Base-by-base conservation (phyloP, 2,888 invertebrate species). In the Disparrhopalites patrizii region DNA sequence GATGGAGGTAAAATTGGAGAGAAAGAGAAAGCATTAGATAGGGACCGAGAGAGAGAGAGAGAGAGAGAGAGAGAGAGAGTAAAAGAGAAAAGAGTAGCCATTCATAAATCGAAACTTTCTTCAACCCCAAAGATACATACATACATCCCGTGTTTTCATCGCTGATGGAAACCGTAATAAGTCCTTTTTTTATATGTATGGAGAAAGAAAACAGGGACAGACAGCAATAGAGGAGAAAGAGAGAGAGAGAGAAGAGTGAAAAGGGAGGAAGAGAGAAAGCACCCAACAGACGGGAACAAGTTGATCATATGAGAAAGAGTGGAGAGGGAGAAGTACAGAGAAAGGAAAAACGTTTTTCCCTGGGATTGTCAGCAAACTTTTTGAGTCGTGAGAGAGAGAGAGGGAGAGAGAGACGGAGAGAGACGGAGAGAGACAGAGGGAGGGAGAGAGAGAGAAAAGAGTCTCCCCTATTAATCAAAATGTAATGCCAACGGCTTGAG, bases 381-480 rank as follows among this genome's bases (percentile, higher is more conserved):
- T 50, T 61, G 10, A 60, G 60, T 28, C 7, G 1, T 8, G 27
- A 28, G 33, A 57, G 57, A 61, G 36, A 38, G 40, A 38, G 58
- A n/a, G n/a, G n/a, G n/a, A n/a, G n/a, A n/a, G n/a, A n/a, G n/a
- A n/a, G n/a, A n/a, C n/a, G n/a, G n/a, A n/a, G n/a, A n/a, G n/a
- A n/a, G n/a, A n/a, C n/a, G n/a, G n/a, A n/a, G n/a, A n/a, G n/a
- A n/a, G n/a, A n/a, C n/a, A n/a, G n/a, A n/a, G n/a, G n/a, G n/a
- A n/a, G n/a, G n/a, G n/a, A n/a, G n/a, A n/a, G n/a, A n/a, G n/a
- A n/a, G n/a, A n/a, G n/a, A n/a, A n/a, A n/a, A n/a, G n/a, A n/a
- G n/a, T n/a, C n/a, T 61, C 31, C 51, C 50, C 43, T 61, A 61
- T 61, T 61, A 61, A 61, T 61, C 60, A 61, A 61, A 61, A 28